Percentiles rank a stretch among this genome's conserved stretches.
Evolutionary conservation across 2,113 vertebrate genomes (phyloP).

Genomic region (Falcunculus frontatus): DNA sequence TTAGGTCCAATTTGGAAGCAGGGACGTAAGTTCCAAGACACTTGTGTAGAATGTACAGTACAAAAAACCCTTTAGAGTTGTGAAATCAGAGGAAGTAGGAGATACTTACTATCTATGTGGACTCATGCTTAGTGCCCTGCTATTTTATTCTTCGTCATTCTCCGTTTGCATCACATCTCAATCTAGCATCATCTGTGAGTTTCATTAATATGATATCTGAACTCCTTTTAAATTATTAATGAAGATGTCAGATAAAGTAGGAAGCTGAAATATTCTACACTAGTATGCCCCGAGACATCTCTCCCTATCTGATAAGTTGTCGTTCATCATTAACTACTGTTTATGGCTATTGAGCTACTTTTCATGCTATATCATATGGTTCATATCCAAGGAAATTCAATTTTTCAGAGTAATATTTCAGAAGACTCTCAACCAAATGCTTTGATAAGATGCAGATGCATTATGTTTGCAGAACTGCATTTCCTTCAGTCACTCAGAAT

Average conservation of each 20-base stretch:
- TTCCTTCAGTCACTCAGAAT: background rate
- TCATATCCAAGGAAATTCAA: conserved; percentile 50
- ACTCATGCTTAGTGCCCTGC: background rate
- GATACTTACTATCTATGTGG: background rate
- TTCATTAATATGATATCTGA: conserved; percentile 37
- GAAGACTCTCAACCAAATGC: background rate
- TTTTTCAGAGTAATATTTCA: conserved; percentile 54
- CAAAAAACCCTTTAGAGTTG: background rate
- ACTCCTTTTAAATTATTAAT: conserved; percentile 40
- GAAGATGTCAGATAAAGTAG: conserved; percentile 48
- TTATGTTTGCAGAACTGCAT: background rate
- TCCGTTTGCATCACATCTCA: background rate
- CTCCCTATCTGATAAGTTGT: conserved; percentile 37
- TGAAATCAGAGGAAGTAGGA: background rate
- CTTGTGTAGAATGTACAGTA: background rate
- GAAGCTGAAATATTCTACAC: background rate
- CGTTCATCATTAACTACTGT: conserved; percentile 56
- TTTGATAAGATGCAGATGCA: background rate
- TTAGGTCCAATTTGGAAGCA: background rate
- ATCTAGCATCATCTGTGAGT: background rate
- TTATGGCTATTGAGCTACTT: conserved; percentile 54
- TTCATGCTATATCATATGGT: conserved; percentile 41
- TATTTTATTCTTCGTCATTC: background rate
- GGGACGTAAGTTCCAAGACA: background rate
- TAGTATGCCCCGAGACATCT: background rate